Base-by-base conservation (phyloP, 2,113 vertebrate genomes). In the Podocnemis expansa region DNA sequence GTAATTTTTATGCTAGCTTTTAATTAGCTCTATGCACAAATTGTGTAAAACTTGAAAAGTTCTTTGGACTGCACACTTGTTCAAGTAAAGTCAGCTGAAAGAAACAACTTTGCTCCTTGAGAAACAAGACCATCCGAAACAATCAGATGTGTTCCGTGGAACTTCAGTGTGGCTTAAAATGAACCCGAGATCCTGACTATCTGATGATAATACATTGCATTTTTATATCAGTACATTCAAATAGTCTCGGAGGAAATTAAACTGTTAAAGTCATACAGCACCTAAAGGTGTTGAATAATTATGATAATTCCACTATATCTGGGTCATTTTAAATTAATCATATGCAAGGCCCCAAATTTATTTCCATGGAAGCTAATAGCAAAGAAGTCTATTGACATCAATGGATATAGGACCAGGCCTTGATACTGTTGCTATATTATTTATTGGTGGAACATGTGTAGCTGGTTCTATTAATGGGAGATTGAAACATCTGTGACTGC, bases 21-120 rank as follows among this genome's bases (percentile, higher is more conserved):
- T 55, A 2, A 29, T 67, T 67, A 52, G 14, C 45, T 85, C 47
- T 87, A 88, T 75, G 63, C 5, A 2, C 43, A 87, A 85, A 38
- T 27, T 29, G 73, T 75, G 27, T 83, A 51, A 76, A 70, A 22
- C 41, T 11, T 21, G 75, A 63, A 85, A 87, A 93, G 34, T 38
- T 2, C 3, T n/a, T 73, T 24, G 31, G 58, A 70, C 80, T 88
- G 80, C 43, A 93, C 70, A 70, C 88, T 75, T 22, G 80, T 47
- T 93, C 45, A 90, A 76, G 52, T 29, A 21, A 14, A 17, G 21
- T 16, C 49, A 3, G 56, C 1, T 34, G 63, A 21, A 80, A 73
- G 34, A 89, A 76, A 85, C 31, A 78, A 47, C 9, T 49, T 93
- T 21, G 80, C 73, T 47, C 55, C 81, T 84, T 24, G 90, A 31